Percentiles rank a stretch among this genome's conserved stretches.
Conservation (phyloP, 2,113 vertebrate genomes). For the Dinomys branickii region DNA sequence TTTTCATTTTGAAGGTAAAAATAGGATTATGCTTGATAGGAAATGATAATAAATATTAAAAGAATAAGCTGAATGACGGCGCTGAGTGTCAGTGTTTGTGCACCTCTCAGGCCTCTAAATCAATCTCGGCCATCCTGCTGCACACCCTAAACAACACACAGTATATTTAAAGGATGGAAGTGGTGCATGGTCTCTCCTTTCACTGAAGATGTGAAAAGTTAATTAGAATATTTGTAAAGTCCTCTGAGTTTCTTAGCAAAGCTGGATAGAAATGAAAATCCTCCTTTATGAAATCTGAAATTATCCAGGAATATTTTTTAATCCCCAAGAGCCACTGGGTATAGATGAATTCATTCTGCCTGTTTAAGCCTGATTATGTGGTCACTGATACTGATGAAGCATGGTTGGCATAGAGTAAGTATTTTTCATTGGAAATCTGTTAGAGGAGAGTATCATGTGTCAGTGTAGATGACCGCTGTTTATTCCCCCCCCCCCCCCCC, state of each 20-base stretch:
- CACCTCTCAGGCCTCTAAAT: not conserved
- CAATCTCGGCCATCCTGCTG: not conserved
- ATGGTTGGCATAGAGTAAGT: not conserved
- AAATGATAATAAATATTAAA: constrained; percentile 28
- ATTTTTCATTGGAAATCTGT: not conserved
- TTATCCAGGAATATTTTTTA: not conserved
- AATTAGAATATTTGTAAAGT: constrained; percentile 50
- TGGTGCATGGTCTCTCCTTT: not conserved
- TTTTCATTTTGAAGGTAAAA: not conserved
- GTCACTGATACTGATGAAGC: not conserved
- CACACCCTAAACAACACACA: not conserved
- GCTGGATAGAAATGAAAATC: constrained; percentile 15
- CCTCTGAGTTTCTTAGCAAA: constrained; percentile 30
- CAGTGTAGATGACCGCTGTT: not conserved
- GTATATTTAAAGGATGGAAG: not conserved
- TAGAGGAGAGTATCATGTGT: not conserved
- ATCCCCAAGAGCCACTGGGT: not conserved
- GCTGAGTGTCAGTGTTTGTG: not conserved
- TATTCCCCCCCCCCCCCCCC: not conserved
- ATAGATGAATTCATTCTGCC: constrained; percentile 5
- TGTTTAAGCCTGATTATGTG: constrained; percentile 32
- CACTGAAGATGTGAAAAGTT: not conserved
- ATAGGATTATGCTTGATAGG: not conserved
- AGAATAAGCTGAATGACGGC: not conserved
- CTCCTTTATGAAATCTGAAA: constrained; percentile 49